Base-by-base conservation (phyloP, 2,113 vertebrate genomes). In the Tetraodon nigroviridis region DNA sequence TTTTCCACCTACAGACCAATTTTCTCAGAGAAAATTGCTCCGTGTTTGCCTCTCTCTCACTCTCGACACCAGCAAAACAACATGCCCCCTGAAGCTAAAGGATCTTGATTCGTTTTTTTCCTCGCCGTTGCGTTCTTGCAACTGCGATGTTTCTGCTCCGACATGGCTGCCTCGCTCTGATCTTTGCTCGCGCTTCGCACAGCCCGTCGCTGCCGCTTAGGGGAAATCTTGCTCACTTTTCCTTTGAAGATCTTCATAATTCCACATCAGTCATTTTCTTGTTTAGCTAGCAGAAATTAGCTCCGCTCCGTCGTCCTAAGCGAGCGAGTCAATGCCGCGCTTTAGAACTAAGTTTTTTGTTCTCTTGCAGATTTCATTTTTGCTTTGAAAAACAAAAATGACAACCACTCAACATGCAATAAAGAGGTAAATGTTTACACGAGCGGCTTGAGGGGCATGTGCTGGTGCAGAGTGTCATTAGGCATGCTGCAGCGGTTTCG, bases 1-100 rank as follows among this genome's bases (percentile, higher is more conserved):
- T 75, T 57, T 50, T 65, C 53, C 50, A 42, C 49, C 60, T 67
- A 62, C 71, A 66, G 75, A 61, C 78, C 84, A 84, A 81, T 88
- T 86, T 87, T 78, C 69, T 82, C 55, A 55, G 41, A 76, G 79
- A 82, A 88, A 89, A 90, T 90, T 89, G 88, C 69, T 83, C 82
- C 84, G 83, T 84, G 73, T 87, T 86, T 82, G 73, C 72, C 58
- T 81, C 81, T 22, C 59, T 83, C 58, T 79, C 81, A 22, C 59
- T 84, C 71, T 76, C 73, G 63, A 73, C 82, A 85, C 78, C 83
- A 83, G 81, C 82, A 80, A 70, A 82, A 83, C 83, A 82, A 81
- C 76, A 79, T 74, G 62, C 76, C 67, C 71, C 73, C 76, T 54
- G 71, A 57, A 85, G 85, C 78, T 75, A 61, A 56, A 70, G 63